phyloP scores from a whole-genome alignment of 2,113 vertebrate genomes.

The Leuciscus idus region DNA sequence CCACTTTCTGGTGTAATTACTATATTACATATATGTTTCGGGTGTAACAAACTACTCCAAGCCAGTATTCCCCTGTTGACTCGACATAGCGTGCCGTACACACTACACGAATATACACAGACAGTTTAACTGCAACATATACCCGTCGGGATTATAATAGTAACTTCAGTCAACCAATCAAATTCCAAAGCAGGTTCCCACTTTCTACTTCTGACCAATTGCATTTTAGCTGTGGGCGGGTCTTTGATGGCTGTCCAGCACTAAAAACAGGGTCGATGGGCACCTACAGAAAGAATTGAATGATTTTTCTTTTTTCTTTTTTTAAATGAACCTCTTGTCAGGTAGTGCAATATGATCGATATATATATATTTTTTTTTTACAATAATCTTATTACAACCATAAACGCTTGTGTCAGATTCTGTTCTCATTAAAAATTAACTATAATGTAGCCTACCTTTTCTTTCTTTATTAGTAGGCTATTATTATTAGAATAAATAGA shows the following conservation, averaged over 20 bases:
- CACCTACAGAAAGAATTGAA: background rate
- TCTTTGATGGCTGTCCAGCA: background rate
- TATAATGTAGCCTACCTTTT: background rate
- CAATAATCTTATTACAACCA: background rate
- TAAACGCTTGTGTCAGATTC: background rate
- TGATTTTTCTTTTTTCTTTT: background rate
- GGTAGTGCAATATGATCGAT: background rate
- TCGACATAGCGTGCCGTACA: background rate
- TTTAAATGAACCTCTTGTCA: background rate
- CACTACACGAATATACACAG: background rate
- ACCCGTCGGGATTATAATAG: constrained; percentile 52
- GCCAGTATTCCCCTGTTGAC: background rate
- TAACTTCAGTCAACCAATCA: constrained; percentile 58
- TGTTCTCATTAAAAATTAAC: background rate
- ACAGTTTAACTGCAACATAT: background rate
- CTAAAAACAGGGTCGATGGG: background rate
- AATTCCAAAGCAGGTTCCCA: background rate
- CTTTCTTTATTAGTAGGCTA: background rate
- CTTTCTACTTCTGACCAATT: constrained; percentile 52
- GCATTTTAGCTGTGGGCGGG: constrained; percentile 35
- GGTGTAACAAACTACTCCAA: background rate
- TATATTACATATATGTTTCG: background rate
- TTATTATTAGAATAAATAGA: background rate
- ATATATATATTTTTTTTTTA: background rate
- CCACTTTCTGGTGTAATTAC: background rate